Base-by-base conservation (phyloP, 2,888 invertebrate species). In the Caenorhabditis sp. region DNA sequence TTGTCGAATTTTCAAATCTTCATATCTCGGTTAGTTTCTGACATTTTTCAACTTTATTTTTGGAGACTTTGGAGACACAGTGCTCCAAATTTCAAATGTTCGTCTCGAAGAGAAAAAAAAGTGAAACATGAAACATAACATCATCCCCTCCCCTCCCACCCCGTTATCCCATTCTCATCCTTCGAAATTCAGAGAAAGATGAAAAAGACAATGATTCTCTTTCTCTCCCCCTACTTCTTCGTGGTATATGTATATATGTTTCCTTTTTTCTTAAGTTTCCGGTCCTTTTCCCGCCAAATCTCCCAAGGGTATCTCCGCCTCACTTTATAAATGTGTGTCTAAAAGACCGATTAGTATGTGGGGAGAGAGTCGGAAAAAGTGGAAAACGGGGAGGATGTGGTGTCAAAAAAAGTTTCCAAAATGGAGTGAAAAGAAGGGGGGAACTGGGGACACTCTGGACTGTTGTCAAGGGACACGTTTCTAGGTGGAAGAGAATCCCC, bases 321-420 rank as follows among this genome's bases (percentile, higher is more conserved):
- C 7, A 14, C 5, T 47, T 19, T 47, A 6, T 47, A 47, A n/a
- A n/a, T n/a, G n/a, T n/a, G n/a, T 44, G 7, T 22, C n/a, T 24
- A 47, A 44, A 68, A 68, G 68, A 68, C 38, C 51, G 54, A 68
- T 68, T 68, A 68, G 63, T 63, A 44, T 22, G 10, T 41, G 28
- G 63, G 26, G 38, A 54, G 54, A 44, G 61, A 38, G 41, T 61
- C 61, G 38, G 41, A 61, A 41, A 61, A 61, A 5, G 7, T 47
- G 22, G 16, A 51, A 51, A 51, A 51, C 8, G 14, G 26, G 54
- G 24, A 16, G 16, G 41, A 44, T 41, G 61, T 41, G 63, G 44
- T 63, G 61, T 63, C 63, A 63, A 63, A 63, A 38, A 63, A 44
- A 44, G 54, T 47, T 47, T 47, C 47, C 19, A 19, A 47, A 19